Percentiles rank a stretch among this genome's conserved stretches.
Conservation (phyloP, 2,888 invertebrate genomes). For the Peribatodes rhomboidaria region DNA sequence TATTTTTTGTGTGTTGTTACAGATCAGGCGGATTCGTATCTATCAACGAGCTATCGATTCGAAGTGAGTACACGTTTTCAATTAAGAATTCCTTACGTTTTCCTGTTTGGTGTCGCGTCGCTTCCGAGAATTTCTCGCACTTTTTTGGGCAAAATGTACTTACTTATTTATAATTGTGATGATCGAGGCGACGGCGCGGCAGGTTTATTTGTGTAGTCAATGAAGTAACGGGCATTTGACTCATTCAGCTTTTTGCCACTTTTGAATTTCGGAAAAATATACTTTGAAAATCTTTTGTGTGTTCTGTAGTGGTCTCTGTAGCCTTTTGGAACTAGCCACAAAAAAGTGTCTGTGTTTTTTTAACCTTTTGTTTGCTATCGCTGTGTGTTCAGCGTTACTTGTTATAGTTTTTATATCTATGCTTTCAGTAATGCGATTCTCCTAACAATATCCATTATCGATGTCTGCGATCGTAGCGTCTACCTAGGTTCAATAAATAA, state of each 20-base stretch:
- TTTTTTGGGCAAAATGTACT: conserved; percentile 37
- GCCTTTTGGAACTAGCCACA: not conserved
- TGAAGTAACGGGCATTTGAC: conserved; percentile 38
- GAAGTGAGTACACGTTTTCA: conserved; percentile 43
- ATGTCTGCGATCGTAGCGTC: conserved; percentile 11
- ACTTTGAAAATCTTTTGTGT: conserved; percentile 25
- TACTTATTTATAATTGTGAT: conserved; percentile 31
- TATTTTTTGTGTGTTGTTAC: conserved; percentile 38
- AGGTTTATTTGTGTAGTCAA: conserved; percentile 35
- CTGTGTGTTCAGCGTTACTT: conserved; percentile 4
- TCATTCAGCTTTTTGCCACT: conserved; percentile 35
- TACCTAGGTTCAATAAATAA: conserved; percentile 8
- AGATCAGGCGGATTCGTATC: conserved; percentile 24
- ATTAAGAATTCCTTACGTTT: conserved; percentile 36
- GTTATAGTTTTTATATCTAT: conserved; percentile 8
- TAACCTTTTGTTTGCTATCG: conserved; percentile 6
- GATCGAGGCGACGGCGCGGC: conserved; percentile 25
- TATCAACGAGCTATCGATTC: conserved; percentile 24
- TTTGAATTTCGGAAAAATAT: conserved; percentile 18
- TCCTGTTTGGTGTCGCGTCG: conserved; percentile 37
- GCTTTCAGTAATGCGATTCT: conserved; percentile 15
- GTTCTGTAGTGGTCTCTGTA: not conserved
- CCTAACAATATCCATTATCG: conserved; percentile 10
- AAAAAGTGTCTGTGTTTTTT: conserved; percentile 13
- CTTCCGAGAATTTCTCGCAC: conserved; percentile 36